Conservation (phyloP, 2,888 invertebrate genomes). For the Xestoiulus laeticollis region DNA sequence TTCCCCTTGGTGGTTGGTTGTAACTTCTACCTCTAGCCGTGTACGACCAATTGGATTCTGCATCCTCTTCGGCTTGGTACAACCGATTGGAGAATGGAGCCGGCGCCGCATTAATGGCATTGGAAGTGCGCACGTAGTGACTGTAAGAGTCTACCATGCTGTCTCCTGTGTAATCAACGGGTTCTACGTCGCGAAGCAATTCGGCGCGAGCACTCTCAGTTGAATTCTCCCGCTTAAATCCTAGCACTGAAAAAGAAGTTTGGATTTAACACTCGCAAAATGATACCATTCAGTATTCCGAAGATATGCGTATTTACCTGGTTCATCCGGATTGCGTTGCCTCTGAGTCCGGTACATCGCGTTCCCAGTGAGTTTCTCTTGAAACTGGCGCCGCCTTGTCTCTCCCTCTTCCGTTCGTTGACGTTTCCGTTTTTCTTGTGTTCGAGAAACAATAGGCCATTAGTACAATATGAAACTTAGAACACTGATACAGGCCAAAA, state of each 20-base stretch:
- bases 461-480: no score
- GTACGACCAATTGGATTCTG: slow-evolving; percentile 54
- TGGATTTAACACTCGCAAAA: neutral
- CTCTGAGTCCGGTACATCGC: slow-evolving; percentile 54
- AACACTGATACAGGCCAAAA: no score
- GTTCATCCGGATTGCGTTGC: slow-evolving; percentile 34
- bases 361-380: slow-evolving; percentile 70
- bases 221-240: slow-evolving; percentile 67
- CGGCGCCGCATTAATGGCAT: neutral
- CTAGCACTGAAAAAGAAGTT: neutral
- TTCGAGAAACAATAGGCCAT: neutral
- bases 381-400: slow-evolving; percentile 77
- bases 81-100: slow-evolving; percentile 46
- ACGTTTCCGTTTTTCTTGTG: slow-evolving; percentile 61
- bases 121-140: neutral
- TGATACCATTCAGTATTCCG: neutral
- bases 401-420: slow-evolving; percentile 75
- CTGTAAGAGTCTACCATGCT: slow-evolving; percentile 45
- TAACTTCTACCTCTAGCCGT: slow-evolving; percentile 65
- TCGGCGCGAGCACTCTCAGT: slow-evolving; percentile 81
- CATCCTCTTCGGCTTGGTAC: slow-evolving; percentile 60
- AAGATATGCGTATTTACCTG: neutral
- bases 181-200: slow-evolving; percentile 79
- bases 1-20: slow-evolving; percentile 77
- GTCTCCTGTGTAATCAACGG: slow-evolving; percentile 64